Conservation (phyloP, 2,797 vertebrate genomes). For the Poecilia gillii region DNA sequence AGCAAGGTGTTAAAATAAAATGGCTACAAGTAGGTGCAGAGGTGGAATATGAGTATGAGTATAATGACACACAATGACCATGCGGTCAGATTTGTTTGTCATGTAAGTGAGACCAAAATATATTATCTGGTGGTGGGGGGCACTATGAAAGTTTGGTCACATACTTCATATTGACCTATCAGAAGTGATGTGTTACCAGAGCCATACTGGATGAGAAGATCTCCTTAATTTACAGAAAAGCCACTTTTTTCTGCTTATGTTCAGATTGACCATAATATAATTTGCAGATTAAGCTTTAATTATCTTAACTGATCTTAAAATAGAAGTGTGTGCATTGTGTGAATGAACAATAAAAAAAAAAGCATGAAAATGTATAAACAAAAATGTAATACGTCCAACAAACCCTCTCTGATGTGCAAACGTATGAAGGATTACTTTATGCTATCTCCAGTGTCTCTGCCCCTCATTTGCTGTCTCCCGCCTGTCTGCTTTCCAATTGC, state of each 20-base stretch:
- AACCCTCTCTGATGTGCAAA: conserved; percentile 12
- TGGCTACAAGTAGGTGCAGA: neutral
- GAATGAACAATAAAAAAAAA: neutral
- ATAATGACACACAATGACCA: neutral
- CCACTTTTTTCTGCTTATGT: neutral
- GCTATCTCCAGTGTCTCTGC: conserved; percentile 12
- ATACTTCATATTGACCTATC: neutral
- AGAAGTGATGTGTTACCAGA: neutral
- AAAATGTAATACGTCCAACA: conserved; percentile 1
- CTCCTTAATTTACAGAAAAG: neutral
- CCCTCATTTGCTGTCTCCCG: conserved; percentile 24
- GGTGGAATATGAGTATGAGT: neutral
- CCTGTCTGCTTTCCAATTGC: conserved; percentile 13
- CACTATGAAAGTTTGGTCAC: neutral
- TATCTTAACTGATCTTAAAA: neutral
- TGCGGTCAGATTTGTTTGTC: neutral
- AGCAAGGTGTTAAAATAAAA: neutral
- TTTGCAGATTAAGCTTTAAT: neutral
- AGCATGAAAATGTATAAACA: neutral
- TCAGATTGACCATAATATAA: neutral
- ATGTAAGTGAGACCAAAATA: neutral
- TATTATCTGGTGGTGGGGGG: neutral
- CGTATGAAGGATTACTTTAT: conserved; percentile 30
- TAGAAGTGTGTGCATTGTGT: neutral
- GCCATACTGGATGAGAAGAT: neutral